phyloP scores from a whole-genome alignment of 1,140 invertebrate species.

The Drosophila lowei region DNA sequence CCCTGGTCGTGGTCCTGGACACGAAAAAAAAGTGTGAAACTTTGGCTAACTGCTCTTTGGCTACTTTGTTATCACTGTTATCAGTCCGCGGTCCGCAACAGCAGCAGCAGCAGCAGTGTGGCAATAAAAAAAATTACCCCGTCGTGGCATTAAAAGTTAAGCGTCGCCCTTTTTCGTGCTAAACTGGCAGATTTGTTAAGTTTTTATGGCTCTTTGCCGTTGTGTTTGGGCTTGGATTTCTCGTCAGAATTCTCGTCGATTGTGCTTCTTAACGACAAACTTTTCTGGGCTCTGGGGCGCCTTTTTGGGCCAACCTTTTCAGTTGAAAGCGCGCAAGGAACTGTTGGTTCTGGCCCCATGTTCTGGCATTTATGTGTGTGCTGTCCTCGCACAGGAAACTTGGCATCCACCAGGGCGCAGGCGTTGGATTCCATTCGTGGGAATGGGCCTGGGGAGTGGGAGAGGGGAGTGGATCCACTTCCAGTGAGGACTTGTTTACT shows the following conservation, averaged over 20 bases:
- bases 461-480: slow-evolving; percentile 16
- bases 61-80: slow-evolving; percentile 69
- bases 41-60: slow-evolving; percentile 28
- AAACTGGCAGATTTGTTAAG: slow-evolving; percentile 58
- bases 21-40: slow-evolving; percentile 37
- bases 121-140: slow-evolving; percentile 67
- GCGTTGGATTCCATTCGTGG: slow-evolving; percentile 45
- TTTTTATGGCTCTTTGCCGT: slow-evolving; percentile 29
- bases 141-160: slow-evolving; percentile 61
- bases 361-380: slow-evolving; percentile 59
- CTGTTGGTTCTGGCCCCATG: slow-evolving; percentile 53
- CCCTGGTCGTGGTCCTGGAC: neutral
- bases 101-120: slow-evolving; percentile 9
- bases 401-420: slow-evolving; percentile 62
- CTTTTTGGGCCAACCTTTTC: slow-evolving; percentile 55
- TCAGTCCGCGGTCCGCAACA: slow-evolving; percentile 34
- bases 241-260: neutral
- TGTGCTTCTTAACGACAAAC: slow-evolving; percentile 1
- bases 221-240: neutral
- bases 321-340: slow-evolving; percentile 78
- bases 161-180: slow-evolving; percentile 32
- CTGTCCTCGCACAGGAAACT: slow-evolving; percentile 46
- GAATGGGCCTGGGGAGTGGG: neutral
- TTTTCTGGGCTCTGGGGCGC: slow-evolving; percentile 17
- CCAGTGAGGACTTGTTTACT: slow-evolving; percentile 50